These are phyloP conservation scores for Pristionchus fissidentatus DNA, from an alignment of 2,888 invertebrate species.

Conservation along the genomic window DNA sequence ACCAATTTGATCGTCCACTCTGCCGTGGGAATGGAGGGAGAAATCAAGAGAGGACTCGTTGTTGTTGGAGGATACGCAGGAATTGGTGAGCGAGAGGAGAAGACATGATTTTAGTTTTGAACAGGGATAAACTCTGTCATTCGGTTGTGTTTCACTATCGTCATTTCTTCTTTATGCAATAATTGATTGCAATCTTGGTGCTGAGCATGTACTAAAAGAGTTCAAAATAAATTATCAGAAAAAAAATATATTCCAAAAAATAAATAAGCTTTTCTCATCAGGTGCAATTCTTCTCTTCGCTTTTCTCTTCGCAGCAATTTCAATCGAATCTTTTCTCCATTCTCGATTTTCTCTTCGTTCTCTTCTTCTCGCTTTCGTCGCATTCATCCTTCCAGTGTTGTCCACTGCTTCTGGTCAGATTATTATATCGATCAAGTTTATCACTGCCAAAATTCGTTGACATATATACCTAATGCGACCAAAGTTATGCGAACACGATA, in stretches of 20 bases:
- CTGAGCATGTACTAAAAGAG: not conserved
- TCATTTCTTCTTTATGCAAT: not conserved
- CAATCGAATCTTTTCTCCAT: not conserved
- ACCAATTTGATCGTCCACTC: constrained; percentile 58
- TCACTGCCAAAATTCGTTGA: not conserved
- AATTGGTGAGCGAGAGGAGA: not conserved
- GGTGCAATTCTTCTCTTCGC: constrained; percentile 2
- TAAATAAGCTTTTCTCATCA: not conserved
- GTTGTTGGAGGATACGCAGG: not conserved
- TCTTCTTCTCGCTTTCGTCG: constrained; percentile 38
- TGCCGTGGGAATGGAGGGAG: constrained; percentile 55
- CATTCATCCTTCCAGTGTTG: constrained; percentile 50
- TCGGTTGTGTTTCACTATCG: not conserved
- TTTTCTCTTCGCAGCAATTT: not conserved
- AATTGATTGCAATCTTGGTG: too few relatives aligned
- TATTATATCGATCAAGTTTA: not conserved
- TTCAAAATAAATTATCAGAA: not conserved
- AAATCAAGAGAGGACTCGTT: constrained; percentile 25
- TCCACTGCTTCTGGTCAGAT: constrained; percentile 15
- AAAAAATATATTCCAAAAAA: not conserved
- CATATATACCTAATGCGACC: not conserved
- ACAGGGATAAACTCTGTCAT: too few relatives aligned
- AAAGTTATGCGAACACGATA: too few relatives aligned
- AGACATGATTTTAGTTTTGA: not conserved
- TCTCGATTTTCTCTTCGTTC: constrained; percentile 6